Percentiles rank a stretch among this genome's conserved stretches.
phyloP scores from a whole-genome alignment of 1,140 invertebrate species.

The Nixonia krombeini region DNA sequence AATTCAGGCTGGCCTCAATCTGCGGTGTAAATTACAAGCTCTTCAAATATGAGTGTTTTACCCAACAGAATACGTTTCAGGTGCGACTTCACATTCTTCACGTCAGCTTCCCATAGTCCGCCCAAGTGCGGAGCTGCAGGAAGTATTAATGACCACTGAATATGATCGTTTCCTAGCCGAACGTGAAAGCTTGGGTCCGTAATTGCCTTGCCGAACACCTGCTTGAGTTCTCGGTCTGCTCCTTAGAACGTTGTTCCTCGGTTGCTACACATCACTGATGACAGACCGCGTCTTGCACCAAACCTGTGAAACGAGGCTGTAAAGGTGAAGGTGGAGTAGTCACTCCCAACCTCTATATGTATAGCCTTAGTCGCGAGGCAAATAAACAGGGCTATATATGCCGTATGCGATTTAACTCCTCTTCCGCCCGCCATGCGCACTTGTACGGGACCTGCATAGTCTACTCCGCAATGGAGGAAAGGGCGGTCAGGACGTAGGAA shows the following conservation, averaged over 20 bases:
- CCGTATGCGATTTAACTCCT: neutral
- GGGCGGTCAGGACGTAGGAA: neutral
- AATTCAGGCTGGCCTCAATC: slow-evolving; percentile 38
- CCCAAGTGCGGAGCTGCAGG: slow-evolving; percentile 27
- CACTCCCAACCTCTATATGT: slow-evolving; percentile 56
- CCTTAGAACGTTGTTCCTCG: slow-evolving; percentile 47
- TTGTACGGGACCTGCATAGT: neutral
- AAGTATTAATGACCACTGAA: slow-evolving; percentile 32
- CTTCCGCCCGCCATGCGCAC: neutral
- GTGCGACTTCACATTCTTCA: slow-evolving; percentile 52
- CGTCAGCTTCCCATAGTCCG: slow-evolving; percentile 32
- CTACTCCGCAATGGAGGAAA: neutral
- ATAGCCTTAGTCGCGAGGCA: slow-evolving; percentile 10
- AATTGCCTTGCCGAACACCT: neutral
- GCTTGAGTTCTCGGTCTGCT: slow-evolving; percentile 21
- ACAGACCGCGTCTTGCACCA: slow-evolving; percentile 41
- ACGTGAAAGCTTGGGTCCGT: neutral
- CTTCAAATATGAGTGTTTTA: slow-evolving; percentile 20
- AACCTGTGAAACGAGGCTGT: slow-evolving; percentile 57
- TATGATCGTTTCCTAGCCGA: neutral
- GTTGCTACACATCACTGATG: slow-evolving; percentile 45
- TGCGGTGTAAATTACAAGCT: slow-evolving; percentile 13
- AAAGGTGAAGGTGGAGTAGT: slow-evolving; percentile 53
- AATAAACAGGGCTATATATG: slow-evolving; percentile 16
- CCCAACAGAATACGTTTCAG: slow-evolving; percentile 15